Base-by-base conservation (phyloP, 2,888 invertebrate genomes). In the Platycheirus albimanus region DNA sequence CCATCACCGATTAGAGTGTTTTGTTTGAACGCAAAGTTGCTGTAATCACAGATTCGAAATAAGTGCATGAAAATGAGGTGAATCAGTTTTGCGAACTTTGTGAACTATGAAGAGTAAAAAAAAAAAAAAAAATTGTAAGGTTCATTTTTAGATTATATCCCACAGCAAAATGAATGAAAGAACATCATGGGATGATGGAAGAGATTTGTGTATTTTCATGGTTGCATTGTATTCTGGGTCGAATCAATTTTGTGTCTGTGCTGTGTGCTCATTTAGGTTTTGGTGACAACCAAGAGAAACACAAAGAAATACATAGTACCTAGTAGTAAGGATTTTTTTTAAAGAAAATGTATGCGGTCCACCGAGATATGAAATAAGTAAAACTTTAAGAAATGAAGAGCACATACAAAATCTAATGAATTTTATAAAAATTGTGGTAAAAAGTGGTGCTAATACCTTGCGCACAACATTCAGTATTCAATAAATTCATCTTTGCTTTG, bases 31-130 rank as follows among this genome's bases (percentile, higher is more conserved):
- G 19, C 15, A 11, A 33, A 58, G 43, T n/a, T 38, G 47, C 38
- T 38, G 64, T 56, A 66, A 64, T 74, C 36, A 24, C 41, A 15
- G 61, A 70, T 49, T 24, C 10, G 15, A 49, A 70, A 49, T 58
- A 41, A 49, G 47, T 41, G 49, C 67, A 45, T 67, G 43, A 43
- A 67, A 67, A 67, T 33, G 30, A 33, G 43, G 54, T 45, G 36
- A 38, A 41, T 58, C 61, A 45, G 47, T 49, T 41, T 43, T 56
- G 45, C 20, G 51, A 28, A 56, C 41, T 56, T 43, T 38, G 13
- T 41, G 66, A 66, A 20, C 41, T 38, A 51, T 51, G 10, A 15
- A 28, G 47, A 45, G 33, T 47, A n/a, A 36, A 28, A 45, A 41
- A 15, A 28, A 56, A 45, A 19, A 38, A n/a, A 36, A 28, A 45